Conservation (phyloP, 1,140 invertebrate species). For the Cydia amplana region DNA sequence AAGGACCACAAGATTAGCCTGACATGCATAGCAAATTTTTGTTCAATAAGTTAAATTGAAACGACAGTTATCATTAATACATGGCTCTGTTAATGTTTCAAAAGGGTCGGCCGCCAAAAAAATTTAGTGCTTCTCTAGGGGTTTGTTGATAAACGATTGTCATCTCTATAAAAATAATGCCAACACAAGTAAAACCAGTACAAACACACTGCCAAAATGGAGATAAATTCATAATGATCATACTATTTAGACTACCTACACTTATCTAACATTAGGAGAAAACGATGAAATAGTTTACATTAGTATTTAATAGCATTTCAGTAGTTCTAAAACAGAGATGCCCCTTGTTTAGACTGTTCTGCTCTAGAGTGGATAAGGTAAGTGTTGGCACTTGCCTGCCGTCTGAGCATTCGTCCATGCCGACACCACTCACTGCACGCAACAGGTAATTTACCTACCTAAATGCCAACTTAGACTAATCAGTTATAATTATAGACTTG, state of each 20-base stretch:
- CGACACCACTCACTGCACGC: not conserved
- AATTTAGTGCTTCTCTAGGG: no score
- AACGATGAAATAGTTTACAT: not conserved
- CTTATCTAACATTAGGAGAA: not conserved
- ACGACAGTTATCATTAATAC: no score
- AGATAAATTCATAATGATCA: not conserved
- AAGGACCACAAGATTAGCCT: no score
- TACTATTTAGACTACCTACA: not conserved
- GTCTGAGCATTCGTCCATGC: constrained; percentile 16
- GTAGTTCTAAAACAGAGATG: not conserved
- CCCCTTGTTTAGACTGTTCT: constrained; percentile 11
- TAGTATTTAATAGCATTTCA: not conserved
- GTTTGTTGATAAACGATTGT: not conserved
- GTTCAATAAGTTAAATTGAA: no score
- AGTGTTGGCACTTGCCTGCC: not conserved
- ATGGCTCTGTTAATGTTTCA: no score
- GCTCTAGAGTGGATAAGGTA: not conserved
- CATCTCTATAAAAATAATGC: not conserved
- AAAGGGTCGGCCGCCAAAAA: no score
- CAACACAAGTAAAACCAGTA: constrained; percentile 9
- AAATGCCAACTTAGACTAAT: constrained; percentile 21
- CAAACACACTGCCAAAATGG: constrained; percentile 11
- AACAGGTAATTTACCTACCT: not conserved
- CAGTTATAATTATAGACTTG: not conserved
- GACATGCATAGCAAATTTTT: no score